Conservation (phyloP, 2,113 vertebrate genomes). For the Bubalus kerabau region DNA sequence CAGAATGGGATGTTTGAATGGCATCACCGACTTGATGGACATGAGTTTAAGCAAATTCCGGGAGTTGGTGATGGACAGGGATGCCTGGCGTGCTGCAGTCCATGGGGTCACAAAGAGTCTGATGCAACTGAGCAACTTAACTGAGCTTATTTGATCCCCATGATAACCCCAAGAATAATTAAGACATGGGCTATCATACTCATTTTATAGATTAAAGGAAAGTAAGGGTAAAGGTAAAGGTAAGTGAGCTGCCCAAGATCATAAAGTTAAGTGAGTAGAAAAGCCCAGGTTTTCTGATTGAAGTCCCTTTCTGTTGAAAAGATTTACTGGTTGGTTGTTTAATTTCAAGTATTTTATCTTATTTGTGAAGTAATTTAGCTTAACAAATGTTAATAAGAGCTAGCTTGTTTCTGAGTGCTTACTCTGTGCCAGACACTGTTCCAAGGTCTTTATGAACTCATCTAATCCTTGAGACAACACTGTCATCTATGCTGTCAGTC, state of each 20-base stretch:
- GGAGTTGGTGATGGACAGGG: not conserved
- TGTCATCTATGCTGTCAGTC: not conserved
- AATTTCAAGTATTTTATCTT: not conserved
- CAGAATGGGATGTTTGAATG: not conserved
- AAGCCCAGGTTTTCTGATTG: not conserved
- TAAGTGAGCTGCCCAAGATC: not conserved
- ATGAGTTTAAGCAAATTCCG: not conserved
- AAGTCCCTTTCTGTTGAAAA: not conserved
- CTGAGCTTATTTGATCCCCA: not conserved
- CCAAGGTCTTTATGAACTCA: not conserved
- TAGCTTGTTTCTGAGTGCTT: not conserved
- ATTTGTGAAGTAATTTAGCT: constrained; percentile 19
- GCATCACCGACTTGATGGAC: not conserved
- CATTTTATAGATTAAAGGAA: constrained; percentile 12
- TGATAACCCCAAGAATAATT: not conserved
- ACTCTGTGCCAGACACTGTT: not conserved
- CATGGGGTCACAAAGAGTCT: not conserved
- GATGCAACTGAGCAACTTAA: not conserved
- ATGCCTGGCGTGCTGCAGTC: not conserved
- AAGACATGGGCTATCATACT: not conserved
- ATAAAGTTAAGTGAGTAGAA: not conserved
- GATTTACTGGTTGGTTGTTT: not conserved
- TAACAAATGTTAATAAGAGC: not conserved
- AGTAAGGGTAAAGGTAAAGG: not conserved
- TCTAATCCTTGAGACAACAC: not conserved